Percentiles rank a stretch among this genome's conserved stretches.
Conservation (phyloP, 2,797 vertebrate species). For the Alexandromys oeconomus region DNA sequence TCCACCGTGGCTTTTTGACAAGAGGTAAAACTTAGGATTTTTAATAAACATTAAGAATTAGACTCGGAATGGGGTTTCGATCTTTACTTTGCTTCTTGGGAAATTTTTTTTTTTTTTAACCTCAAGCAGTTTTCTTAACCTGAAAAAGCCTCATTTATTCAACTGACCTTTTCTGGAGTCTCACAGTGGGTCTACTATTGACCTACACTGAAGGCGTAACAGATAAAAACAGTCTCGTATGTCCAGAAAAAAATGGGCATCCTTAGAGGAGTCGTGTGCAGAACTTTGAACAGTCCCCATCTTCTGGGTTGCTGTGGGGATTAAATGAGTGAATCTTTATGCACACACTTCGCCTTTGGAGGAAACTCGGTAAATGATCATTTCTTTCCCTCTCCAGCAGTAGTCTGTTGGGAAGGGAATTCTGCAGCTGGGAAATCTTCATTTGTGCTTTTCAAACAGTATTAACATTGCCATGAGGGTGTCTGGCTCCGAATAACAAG, state of each 20-base stretch:
- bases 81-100: constrained; percentile 20
- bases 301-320: constrained; percentile 40
- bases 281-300: constrained; percentile 23
- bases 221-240: neutral
- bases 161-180: neutral
- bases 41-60: neutral
- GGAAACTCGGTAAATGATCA: constrained; percentile 74
- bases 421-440: constrained; percentile 68
- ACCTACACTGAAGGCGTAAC: neutral
- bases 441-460: constrained; percentile 76
- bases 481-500: constrained; percentile 54
- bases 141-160: constrained; percentile 71
- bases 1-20: neutral
- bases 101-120: constrained; percentile 52
- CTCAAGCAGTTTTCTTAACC: constrained; percentile 34
- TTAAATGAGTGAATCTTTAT: constrained; percentile 76
- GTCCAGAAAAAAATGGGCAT: neutral
- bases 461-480: constrained; percentile 40
- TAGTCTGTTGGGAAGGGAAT: constrained; percentile 56
- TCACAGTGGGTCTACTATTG: neutral
- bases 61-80: neutral
- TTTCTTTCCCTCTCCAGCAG: constrained; percentile 67
- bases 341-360: constrained; percentile 66
- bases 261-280: neutral
- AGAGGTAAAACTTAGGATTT: neutral